Percentiles rank a stretch among this genome's conserved stretches.
These are phyloP conservation scores for Rousettus leschenaultii DNA, from an alignment of 2,113 vertebrate genomes.

Conservation along the genomic window DNA sequence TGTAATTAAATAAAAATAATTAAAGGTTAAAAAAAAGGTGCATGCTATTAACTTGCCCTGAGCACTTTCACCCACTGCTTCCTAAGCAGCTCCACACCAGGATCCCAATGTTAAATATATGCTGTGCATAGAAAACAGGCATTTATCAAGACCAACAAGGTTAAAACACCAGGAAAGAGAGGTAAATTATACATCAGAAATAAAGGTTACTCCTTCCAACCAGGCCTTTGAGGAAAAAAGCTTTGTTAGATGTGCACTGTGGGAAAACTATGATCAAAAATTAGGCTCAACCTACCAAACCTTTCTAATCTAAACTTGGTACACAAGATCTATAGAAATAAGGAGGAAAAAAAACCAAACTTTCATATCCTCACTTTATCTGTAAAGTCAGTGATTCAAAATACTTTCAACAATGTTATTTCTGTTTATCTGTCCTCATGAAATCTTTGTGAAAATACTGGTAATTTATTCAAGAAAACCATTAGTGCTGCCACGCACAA, in stretches of 20 bases:
- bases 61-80: background rate
- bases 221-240: conserved; percentile 10
- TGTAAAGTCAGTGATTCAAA: conserved; percentile 38
- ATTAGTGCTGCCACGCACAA: background rate
- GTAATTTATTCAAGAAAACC: background rate
- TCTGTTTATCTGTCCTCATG: background rate
- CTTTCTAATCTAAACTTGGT: conserved; percentile 23
- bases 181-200: conserved; percentile 38
- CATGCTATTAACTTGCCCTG: background rate
- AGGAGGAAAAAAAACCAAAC: background rate
- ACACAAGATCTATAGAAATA: background rate
- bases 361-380: background rate
- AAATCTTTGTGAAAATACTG: conserved; percentile 35
- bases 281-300: conserved; percentile 19
- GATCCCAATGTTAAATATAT: conserved; percentile 16
- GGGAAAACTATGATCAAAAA: conserved; percentile 38
- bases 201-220: conserved; percentile 6
- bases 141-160: conserved; percentile 56
- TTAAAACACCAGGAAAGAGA: conserved; percentile 27
- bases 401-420: conserved; percentile 37
- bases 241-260: background rate
- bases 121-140: background rate
- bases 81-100: conserved; percentile 12
- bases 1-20: too few species aligned
- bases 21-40: too few species aligned